Conservation (phyloP, 2,797 vertebrate genomes). For the Miichthys miiuy region DNA sequence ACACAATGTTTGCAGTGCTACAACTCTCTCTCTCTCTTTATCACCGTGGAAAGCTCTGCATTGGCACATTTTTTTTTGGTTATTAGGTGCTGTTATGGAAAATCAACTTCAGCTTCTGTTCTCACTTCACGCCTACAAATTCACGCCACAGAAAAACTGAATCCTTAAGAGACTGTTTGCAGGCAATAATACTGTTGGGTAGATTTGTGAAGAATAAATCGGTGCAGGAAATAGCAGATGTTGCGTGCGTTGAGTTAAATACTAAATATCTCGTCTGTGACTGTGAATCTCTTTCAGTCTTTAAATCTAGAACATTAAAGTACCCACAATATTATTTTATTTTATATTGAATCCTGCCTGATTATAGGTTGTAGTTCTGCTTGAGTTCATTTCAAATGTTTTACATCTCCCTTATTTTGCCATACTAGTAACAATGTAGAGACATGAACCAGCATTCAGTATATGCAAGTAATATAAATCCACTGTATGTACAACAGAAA, state of each 20-base stretch:
- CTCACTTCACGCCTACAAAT: conserved; percentile 42
- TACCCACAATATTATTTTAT: neutral
- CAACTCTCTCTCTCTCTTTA: neutral
- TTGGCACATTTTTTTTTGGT: conserved; percentile 20
- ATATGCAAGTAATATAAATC: neutral
- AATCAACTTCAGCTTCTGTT: conserved; percentile 35
- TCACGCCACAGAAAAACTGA: conserved; percentile 27
- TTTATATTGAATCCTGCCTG: neutral
- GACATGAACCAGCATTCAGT: neutral
- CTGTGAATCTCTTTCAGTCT: neutral
- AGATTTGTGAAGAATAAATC: conserved; percentile 17
- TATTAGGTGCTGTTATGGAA: conserved; percentile 25
- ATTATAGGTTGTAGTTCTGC: neutral
- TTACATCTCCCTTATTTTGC: neutral
- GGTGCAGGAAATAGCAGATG: neutral
- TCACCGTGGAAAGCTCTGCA: conserved; percentile 6
- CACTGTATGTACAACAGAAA: neutral
- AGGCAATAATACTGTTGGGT: conserved; percentile 10
- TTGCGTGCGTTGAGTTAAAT: neutral
- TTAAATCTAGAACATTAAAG: conserved; percentile 1
- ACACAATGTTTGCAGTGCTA: conserved; percentile 1
- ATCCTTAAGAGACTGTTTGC: conserved; percentile 33
- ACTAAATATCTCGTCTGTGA: neutral
- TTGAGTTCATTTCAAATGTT: neutral
- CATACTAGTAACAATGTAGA: neutral